phyloP scores from a whole-genome alignment of 2,888 invertebrate species.

The Cosmia trapezina region DNA sequence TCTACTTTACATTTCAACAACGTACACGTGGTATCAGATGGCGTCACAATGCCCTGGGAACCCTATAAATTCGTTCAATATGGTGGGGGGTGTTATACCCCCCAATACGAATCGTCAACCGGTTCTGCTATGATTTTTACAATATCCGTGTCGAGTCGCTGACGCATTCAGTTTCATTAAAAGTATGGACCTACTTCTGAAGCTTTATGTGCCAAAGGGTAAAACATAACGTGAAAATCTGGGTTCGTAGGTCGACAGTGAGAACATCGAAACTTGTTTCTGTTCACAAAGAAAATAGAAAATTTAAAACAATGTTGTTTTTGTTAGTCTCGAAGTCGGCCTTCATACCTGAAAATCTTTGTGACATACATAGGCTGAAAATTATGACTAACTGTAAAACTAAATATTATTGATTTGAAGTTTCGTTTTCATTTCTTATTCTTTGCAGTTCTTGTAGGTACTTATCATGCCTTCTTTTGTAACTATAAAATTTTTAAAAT shows the following conservation, averaged over 20 bases:
- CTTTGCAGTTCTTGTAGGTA: too few species aligned
- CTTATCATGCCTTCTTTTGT: too few species aligned
- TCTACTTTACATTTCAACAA: conserved; percentile 23
- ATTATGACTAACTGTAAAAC: too few species aligned
- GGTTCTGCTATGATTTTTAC: conserved; percentile 17
- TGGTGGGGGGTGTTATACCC: too few species aligned
- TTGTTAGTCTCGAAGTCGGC: background rate
- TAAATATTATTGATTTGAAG: too few species aligned
- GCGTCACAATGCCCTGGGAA: too few species aligned
- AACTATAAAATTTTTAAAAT: too few species aligned
- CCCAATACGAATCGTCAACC: conserved; percentile 21
- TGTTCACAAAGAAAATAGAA: background rate
- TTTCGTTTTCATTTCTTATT: too few species aligned
- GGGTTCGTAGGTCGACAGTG: conserved; percentile 5
- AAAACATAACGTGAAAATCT: background rate
- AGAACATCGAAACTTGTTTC: background rate
- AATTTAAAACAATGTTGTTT: background rate
- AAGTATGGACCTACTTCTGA: conserved; percentile 24
- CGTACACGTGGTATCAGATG: conserved; percentile 21
- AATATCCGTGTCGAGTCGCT: conserved; percentile 11
- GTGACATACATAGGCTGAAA: too few species aligned
- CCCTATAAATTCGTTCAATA: too few species aligned
- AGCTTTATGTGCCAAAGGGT: conserved; percentile 1
- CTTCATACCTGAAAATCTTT: too few species aligned
- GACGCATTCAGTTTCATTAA: conserved; percentile 44